Conservation (phyloP, 2,113 vertebrate genomes). For the Corydoras sp. region DNA sequence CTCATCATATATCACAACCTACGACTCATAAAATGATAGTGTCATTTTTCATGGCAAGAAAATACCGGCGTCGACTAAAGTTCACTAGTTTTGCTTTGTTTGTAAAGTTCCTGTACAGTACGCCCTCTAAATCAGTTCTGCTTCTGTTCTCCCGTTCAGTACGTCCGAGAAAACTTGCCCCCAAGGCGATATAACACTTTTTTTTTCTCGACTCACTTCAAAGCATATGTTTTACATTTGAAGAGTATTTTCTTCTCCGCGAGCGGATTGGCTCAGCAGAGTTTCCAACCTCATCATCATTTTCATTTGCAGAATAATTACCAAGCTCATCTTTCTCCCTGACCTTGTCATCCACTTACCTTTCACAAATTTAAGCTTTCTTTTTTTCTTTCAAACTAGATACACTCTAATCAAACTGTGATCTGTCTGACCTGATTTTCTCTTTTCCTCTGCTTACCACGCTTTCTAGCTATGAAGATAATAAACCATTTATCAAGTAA, state of each 20-base stretch:
- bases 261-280: conserved; percentile 18
- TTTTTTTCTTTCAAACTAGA: conserved; percentile 52
- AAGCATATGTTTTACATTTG: conserved; percentile 18
- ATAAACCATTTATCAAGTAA: conserved; percentile 99
- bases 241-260: neutral
- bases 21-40: conserved; percentile 36
- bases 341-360: conserved; percentile 12
- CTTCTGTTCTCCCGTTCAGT: conserved; percentile 9
- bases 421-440: conserved; percentile 83
- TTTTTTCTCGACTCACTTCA: conserved; percentile 6
- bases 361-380: conserved; percentile 26
- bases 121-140: conserved; percentile 4
- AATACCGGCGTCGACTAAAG: conserved; percentile 8
- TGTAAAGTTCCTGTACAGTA: conserved; percentile 5
- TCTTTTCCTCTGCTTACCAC: conserved; percentile 98
- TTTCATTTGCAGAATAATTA: conserved; percentile 25
- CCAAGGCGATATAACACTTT: neutral
- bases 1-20: conserved; percentile 75
- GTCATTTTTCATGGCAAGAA: conserved; percentile 25
- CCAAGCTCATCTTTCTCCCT: conserved; percentile 16
- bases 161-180: neutral
- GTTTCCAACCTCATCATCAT: conserved; percentile 21
- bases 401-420: conserved; percentile 82
- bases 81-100: conserved; percentile 12
- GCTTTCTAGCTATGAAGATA: conserved; percentile 99